A percentile compares a stretch with the other conserved stretches of the same genome.
These are phyloP conservation scores for Narcine bancroftii DNA, from an alignment of 2,113 vertebrate species.

Conservation along the genomic window DNA sequence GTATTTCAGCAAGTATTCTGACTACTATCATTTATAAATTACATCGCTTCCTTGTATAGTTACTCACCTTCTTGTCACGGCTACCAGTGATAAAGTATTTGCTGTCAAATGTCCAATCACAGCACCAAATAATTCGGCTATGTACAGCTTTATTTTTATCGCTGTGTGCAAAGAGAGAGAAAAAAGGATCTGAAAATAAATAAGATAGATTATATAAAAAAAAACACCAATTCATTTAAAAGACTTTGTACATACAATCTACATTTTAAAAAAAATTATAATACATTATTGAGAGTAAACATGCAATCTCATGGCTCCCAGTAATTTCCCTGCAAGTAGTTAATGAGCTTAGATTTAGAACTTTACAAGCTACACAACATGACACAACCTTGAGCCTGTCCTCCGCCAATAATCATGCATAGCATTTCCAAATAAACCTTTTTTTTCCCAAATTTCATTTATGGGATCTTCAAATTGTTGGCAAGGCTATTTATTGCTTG, in stretches of 20 bases:
- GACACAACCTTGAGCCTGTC: not conserved
- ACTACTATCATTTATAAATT: not conserved
- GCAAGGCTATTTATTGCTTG: not conserved
- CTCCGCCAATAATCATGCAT: not conserved
- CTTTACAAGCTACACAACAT: not conserved
- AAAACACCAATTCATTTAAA: not conserved
- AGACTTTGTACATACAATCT: too few relatives aligned
- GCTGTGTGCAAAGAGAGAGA: slow-evolving; percentile 69
- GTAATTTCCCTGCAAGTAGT: not conserved
- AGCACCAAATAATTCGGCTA: slow-evolving; percentile 93
- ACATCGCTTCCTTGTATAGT: not conserved
- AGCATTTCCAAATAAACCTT: not conserved
- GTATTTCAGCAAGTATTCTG: not conserved
- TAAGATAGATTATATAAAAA: not conserved
- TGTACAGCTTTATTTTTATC: slow-evolving; percentile 76
- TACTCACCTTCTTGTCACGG: slow-evolving; percentile 86
- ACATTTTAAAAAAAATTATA: too few relatives aligned
- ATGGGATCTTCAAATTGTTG: not conserved
- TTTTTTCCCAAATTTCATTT: too few relatives aligned
- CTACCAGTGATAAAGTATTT: slow-evolving; percentile 88
- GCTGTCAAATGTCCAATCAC: slow-evolving; percentile 90
- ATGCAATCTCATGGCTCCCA: not conserved
- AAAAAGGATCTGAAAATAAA: slow-evolving; percentile 63
- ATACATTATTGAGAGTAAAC: too few relatives aligned
- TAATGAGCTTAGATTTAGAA: not conserved